phyloP scores from a whole-genome alignment of 2,113 vertebrate genomes.

The Pleuronectes platessa region DNA sequence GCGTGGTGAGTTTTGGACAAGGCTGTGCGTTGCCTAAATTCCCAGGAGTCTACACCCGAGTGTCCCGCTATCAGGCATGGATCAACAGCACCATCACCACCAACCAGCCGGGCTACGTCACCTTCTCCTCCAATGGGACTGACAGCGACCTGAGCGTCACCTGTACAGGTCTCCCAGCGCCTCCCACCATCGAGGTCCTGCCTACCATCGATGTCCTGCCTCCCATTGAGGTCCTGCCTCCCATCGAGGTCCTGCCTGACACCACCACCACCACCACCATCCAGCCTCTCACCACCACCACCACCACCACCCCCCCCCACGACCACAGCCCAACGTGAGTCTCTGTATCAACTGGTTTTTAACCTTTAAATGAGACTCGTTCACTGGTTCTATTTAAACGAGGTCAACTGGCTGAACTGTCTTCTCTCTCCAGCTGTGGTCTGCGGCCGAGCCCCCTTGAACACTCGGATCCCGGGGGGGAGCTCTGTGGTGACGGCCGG shows the following conservation, averaged over 20 bases:
- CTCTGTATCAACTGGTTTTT: no score
- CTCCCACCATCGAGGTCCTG: not conserved
- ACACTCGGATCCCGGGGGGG: slow-evolving; percentile 22
- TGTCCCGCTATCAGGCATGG: slow-evolving; percentile 85
- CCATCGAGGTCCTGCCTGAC: not conserved
- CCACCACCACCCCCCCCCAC: not conserved
- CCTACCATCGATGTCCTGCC: no score
- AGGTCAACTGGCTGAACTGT: not conserved
- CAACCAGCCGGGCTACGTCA: slow-evolving; percentile 58
- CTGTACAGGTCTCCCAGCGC: slow-evolving; percentile 5
- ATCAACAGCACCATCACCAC: slow-evolving; percentile 63
- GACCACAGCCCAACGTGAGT: slow-evolving; percentile 17
- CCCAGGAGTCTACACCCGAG: slow-evolving; percentile 87
- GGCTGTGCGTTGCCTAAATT: slow-evolving; percentile 82
- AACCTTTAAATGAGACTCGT: no score
- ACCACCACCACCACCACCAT: not conserved
- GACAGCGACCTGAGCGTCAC: slow-evolving; percentile 55
- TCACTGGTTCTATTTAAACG: not conserved
- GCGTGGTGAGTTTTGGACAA: slow-evolving; percentile 86
- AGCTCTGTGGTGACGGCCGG: not conserved
- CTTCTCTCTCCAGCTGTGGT: slow-evolving; percentile 57
- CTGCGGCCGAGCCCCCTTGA: slow-evolving; percentile 59
- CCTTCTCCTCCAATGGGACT: slow-evolving; percentile 51
- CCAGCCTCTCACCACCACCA: no score
- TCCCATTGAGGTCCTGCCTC: not conserved